A percentile compares a stretch with the other conserved stretches of the same genome.
Conservation (phyloP, 2,113 vertebrate species). For the Trinectes maculatus region DNA sequence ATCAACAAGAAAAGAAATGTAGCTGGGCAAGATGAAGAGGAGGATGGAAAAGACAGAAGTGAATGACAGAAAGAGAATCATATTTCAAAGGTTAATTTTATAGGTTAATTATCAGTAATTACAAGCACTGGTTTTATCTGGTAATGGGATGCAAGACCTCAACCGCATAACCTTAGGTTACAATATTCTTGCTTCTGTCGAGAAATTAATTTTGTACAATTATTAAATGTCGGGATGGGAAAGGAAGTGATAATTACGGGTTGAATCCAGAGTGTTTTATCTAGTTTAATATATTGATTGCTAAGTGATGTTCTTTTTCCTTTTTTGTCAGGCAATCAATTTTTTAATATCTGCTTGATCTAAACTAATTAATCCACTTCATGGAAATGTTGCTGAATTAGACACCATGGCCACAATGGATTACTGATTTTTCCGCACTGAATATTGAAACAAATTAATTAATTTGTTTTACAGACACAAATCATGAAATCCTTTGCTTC, state of each 20-base stretch:
- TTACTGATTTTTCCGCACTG: slow-evolving; percentile 11
- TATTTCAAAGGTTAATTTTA: slow-evolving; percentile 18
- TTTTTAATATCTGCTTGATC: neutral
- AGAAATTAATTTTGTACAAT: slow-evolving; percentile 45
- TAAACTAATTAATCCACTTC: slow-evolving; percentile 30
- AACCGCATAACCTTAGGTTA: slow-evolving; percentile 39
- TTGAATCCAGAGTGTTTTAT: slow-evolving; percentile 34
- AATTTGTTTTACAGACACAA: slow-evolving; percentile 3
- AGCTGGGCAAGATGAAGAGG: slow-evolving; percentile 18
- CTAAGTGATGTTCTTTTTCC: neutral
- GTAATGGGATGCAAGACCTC: slow-evolving; percentile 33
- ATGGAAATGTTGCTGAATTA: slow-evolving; percentile 12
- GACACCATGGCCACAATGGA: neutral
- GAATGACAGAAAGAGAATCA: slow-evolving; percentile 7
- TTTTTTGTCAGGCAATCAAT: no score
- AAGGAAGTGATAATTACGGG: slow-evolving; percentile 37
- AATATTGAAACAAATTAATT: slow-evolving; percentile 15
- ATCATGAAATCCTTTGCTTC: neutral
- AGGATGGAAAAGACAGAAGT: neutral
- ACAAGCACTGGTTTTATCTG: slow-evolving; percentile 44
- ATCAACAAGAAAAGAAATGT: slow-evolving; percentile 3
- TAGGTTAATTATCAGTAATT: slow-evolving; percentile 59
- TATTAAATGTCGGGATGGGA: slow-evolving; percentile 38
- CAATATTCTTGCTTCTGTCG: slow-evolving; percentile 32
- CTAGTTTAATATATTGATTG: slow-evolving; percentile 31